These are phyloP conservation scores for Scatophagus argus DNA, from an alignment of 2,113 vertebrate genomes.

Conservation along the genomic window DNA sequence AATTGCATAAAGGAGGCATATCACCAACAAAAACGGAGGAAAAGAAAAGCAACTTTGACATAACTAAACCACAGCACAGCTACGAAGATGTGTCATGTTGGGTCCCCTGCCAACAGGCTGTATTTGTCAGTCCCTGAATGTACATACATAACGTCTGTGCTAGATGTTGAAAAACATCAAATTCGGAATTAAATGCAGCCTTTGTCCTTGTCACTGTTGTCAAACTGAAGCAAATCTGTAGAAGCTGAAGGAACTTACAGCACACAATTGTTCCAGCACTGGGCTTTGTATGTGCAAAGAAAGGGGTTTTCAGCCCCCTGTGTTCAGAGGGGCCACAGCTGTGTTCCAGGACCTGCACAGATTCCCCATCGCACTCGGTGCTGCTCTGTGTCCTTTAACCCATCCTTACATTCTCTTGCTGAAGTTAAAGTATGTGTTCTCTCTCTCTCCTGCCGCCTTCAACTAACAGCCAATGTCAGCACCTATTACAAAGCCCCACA, in stretches of 20 bases:
- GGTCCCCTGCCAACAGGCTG: too few species aligned
- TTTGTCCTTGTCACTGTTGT: not conserved
- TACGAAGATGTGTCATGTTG: not conserved
- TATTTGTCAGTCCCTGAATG: too few species aligned
- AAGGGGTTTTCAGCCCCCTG: not conserved
- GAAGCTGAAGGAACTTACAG: not conserved
- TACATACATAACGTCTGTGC: too few species aligned
- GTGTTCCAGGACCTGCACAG: slow-evolving; percentile 1
- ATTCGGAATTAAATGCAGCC: not conserved
- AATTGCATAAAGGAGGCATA: not conserved
- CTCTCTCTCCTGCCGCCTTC: slow-evolving; percentile 20
- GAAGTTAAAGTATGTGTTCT: slow-evolving; percentile 53
- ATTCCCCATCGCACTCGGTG: not conserved
- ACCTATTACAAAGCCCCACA: slow-evolving; percentile 56
- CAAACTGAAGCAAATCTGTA: not conserved
- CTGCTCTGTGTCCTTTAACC: slow-evolving; percentile 1
- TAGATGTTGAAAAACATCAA: too few species aligned
- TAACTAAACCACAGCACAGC: too few species aligned
- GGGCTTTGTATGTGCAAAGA: not conserved
- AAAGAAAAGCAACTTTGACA: not conserved
- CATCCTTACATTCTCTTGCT: not conserved
- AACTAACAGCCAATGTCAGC: slow-evolving; percentile 53
- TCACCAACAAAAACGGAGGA: not conserved
- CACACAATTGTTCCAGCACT: not conserved
- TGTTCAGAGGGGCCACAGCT: not conserved